Evolutionary conservation across 2,888 invertebrate species (phyloP).

Genomic region (Andrena camellia): DNA sequence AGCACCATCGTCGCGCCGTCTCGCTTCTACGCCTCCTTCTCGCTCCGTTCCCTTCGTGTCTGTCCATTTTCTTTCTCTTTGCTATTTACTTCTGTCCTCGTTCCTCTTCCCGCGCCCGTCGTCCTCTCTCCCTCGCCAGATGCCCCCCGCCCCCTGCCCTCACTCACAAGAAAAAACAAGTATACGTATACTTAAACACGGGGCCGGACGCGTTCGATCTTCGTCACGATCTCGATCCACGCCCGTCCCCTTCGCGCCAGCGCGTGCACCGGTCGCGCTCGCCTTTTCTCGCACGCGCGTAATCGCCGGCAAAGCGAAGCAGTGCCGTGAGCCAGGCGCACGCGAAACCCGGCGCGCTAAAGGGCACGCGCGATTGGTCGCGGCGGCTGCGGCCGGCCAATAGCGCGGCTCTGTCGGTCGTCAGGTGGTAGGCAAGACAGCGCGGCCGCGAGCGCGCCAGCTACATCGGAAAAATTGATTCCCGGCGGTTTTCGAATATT

Average conservation of each 20-base stretch:
- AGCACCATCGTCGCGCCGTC: conserved; percentile 3
- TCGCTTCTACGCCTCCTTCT: conserved; percentile 33
- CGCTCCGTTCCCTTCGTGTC: conserved; percentile 2
- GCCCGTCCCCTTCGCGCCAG: conserved; percentile 17
- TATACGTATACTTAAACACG: background rate
- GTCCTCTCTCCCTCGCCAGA: background rate
- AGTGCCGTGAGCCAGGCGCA: conserved; percentile 31
- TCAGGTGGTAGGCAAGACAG: conserved; percentile 32
- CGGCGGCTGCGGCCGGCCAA: conserved; percentile 28
- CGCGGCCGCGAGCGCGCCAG: background rate
- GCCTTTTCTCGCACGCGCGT: conserved; percentile 41
- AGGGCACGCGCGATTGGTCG: conserved; percentile 47
- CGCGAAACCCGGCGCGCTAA: conserved; percentile 48
- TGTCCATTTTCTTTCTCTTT: conserved; percentile 46
- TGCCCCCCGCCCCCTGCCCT: no score
- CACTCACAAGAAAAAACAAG: no score
- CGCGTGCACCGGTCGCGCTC: background rate
- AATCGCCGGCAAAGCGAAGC: conserved; percentile 45
- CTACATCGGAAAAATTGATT: conserved; percentile 30
- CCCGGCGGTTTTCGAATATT: background rate
- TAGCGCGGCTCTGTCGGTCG: conserved; percentile 25
- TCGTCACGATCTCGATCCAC: conserved; percentile 35
- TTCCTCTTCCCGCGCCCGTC: conserved; percentile 4
- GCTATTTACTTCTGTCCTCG: conserved; percentile 21
- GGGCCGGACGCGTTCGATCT: conserved; percentile 2